phyloP scores from a whole-genome alignment of 2,797 vertebrate species.

The Hephaestus fuliginosus region DNA sequence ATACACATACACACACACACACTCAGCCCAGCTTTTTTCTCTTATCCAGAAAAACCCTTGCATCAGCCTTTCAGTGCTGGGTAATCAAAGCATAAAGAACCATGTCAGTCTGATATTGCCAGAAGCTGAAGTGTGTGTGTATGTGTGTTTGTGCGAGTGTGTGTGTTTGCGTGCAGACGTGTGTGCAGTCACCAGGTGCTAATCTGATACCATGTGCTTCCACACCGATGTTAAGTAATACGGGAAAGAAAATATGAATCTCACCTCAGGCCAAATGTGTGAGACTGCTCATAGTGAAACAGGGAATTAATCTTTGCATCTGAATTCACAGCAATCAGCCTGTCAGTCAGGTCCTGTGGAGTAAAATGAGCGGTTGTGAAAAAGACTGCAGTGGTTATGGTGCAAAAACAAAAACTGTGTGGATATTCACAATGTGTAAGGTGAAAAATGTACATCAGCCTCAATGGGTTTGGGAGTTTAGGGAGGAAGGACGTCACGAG shows the following conservation, averaged over 20 bases:
- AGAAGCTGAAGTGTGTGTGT: slow-evolving; percentile 43
- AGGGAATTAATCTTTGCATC: slow-evolving; percentile 95
- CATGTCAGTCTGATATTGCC: slow-evolving; percentile 64
- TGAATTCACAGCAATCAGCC: slow-evolving; percentile 94
- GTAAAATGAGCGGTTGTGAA: slow-evolving; percentile 59
- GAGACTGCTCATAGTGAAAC: slow-evolving; percentile 96
- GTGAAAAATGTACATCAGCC: slow-evolving; percentile 38
- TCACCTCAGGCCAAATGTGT: slow-evolving; percentile 97
- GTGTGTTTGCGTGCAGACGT: slow-evolving; percentile 10
- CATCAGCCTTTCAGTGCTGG: slow-evolving; percentile 63
- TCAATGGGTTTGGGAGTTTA: slow-evolving; percentile 21
- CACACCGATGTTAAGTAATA: slow-evolving; percentile 47
- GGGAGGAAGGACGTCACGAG: slow-evolving; percentile 11
- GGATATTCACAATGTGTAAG: slow-evolving; percentile 31
- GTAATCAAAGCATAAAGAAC: slow-evolving; percentile 73
- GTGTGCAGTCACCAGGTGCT: slow-evolving; percentile 42
- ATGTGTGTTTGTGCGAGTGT: slow-evolving; percentile 11
- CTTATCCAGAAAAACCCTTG: slow-evolving; percentile 72
- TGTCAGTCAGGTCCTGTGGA: slow-evolving; percentile 93
- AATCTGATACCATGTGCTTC: slow-evolving; percentile 48
- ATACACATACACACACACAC: slow-evolving; percentile 4
- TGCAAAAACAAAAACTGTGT: slow-evolving; percentile 27
- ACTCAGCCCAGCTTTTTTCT: slow-evolving; percentile 35
- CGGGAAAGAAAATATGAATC: slow-evolving; percentile 49
- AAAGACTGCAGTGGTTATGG: slow-evolving; percentile 8